Evolutionary conservation across 2,797 vertebrate genomes (phyloP).

Genomic region (Urophycis tenuis): DNA sequence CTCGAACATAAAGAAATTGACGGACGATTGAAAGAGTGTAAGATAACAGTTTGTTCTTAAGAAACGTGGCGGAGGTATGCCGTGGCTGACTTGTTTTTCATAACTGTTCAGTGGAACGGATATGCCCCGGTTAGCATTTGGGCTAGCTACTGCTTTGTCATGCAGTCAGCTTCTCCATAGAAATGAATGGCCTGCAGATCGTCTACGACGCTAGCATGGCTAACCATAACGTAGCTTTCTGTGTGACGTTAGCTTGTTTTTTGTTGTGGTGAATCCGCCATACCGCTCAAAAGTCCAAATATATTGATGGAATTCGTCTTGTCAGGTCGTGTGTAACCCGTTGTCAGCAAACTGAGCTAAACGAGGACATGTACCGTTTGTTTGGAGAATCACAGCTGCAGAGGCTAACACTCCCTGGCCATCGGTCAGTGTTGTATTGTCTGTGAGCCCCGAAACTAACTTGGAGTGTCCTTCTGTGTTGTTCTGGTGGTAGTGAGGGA

Average conservation of each 20-base stretch:
- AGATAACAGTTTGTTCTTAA: conserved; percentile 31
- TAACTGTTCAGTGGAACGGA: neutral
- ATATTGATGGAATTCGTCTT: neutral
- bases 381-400: neutral
- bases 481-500: conserved; percentile 77
- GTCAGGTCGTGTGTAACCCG: neutral
- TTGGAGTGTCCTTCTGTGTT: neutral
- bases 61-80: neutral
- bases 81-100: neutral
- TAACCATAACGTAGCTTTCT: neutral
- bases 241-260: neutral
- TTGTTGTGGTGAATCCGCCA: neutral
- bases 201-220: conserved; percentile 22
- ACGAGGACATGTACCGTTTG: neutral
- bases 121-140: conserved; percentile 7
- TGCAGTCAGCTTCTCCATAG: conserved; percentile 52
- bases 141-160: conserved; percentile 81
- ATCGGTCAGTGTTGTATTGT: neutral
- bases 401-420: neutral
- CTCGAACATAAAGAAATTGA: conserved; percentile 97
- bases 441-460: neutral
- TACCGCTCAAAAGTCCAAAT: neutral
- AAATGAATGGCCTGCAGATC: conserved; percentile 29
- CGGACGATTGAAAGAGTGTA: conserved; percentile 90
- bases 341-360: neutral